Base-by-base conservation (phyloP, 2,888 invertebrate species). In the Steinernema scapterisci region DNA sequence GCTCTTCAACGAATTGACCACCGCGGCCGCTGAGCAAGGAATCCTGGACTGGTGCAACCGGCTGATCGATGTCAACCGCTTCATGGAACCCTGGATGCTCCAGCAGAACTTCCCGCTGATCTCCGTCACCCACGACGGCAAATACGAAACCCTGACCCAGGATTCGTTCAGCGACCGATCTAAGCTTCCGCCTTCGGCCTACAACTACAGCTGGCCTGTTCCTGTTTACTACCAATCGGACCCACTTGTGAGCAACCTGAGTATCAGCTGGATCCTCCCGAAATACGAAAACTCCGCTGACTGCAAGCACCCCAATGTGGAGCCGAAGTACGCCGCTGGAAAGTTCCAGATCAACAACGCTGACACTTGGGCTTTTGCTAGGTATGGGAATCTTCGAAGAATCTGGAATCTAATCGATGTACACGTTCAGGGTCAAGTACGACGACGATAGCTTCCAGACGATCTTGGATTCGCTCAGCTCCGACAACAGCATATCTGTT, bases 1-100 rank as follows among this genome's bases (percentile, higher is more conserved):
- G 86, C 90, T 95, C 0, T 94, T 95, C 94, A 89, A 91, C 70
- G 91, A 91, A 38, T 90, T 93, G 80, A 92, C 91, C 75, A 90
- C 91, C 85, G 73, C 76, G 1, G 76, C 78, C 0, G 38, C 46
- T 19, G 45, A 71, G 0, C 27, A 73, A 27, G 70, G 72, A 7
- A 56, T 79, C 19, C 13, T 45, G 1, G 79, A 81, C 73, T 79
- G 81, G 79, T 77, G 78, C 71, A 78, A 77, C 51, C 80, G 81
- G 51, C 43, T 31, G 7, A 21, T 75, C 27, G 38, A 74, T 43
- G 56, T 75, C 70, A 31, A 19, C 31, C 11, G 1, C 16, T 75
- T 75, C 76, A 27, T 75, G 75, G 48, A 75, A 1, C 74, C 74
- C 9, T 75, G 43, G 45, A 19, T 70, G 21, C 21, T 44, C 3